Conservation (phyloP, 2,113 vertebrate species). For the Oxyura jamaicensis region DNA sequence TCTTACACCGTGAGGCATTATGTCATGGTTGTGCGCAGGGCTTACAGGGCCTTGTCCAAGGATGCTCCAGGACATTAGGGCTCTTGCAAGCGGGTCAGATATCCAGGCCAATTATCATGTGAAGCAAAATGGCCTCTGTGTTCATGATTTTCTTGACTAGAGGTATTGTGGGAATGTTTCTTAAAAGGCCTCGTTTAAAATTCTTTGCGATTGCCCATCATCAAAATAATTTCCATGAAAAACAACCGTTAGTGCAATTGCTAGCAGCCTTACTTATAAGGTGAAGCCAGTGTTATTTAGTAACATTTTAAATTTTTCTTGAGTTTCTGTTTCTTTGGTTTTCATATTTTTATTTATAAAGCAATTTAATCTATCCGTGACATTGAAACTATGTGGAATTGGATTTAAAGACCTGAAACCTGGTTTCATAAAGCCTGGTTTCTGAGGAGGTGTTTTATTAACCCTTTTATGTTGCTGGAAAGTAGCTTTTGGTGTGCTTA, state of each 20-base stretch:
- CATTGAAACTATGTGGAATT: slow-evolving; percentile 1
- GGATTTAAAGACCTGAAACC: slow-evolving; percentile 20
- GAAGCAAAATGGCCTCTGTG: background rate
- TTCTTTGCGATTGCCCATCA: background rate
- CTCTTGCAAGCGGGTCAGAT: background rate
- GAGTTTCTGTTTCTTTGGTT: background rate
- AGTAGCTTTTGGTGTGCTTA: slow-evolving; percentile 9
- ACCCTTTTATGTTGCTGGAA: slow-evolving; percentile 36
- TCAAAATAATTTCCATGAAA: background rate
- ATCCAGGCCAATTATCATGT: background rate
- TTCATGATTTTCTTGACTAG: background rate
- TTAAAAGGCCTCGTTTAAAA: background rate
- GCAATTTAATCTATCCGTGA: background rate
- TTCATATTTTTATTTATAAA: slow-evolving; percentile 11
- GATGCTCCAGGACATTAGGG: background rate
- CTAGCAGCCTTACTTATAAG: background rate
- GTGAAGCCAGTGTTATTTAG: background rate
- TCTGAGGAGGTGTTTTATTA: slow-evolving; percentile 37
- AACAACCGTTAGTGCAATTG: background rate
- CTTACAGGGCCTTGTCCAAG: background rate
- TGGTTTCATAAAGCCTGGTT: slow-evolving; percentile 3
- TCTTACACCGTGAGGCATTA: background rate
- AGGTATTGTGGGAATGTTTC: background rate
- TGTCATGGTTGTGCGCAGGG: background rate
- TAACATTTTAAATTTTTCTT: background rate